Evolutionary conservation across 2,888 invertebrate species (phyloP).

Genomic region (Gasteruption jaculator): DNA sequence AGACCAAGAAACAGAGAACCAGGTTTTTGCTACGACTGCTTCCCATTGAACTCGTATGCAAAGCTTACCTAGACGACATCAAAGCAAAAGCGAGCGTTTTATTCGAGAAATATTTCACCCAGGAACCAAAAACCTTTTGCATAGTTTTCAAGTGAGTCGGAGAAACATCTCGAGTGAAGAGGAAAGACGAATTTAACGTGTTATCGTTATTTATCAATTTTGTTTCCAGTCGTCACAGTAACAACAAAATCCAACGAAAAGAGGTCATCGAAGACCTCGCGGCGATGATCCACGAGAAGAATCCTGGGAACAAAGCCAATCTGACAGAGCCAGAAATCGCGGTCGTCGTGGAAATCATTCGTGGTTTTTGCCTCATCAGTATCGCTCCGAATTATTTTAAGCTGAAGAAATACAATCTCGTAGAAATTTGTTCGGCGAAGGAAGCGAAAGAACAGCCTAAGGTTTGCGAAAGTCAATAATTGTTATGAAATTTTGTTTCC

Average conservation of each 20-base stretch:
- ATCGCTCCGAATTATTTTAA: conserved; percentile 75
- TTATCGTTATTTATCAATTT: conserved; percentile 14
- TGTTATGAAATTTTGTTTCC: too few species aligned
- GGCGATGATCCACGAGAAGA: conserved; percentile 63
- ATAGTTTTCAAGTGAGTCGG: conserved; percentile 68
- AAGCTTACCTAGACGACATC: conserved; percentile 74
- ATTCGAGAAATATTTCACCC: conserved; percentile 71
- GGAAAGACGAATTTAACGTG: conserved; percentile 7
- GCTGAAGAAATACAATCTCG: conserved; percentile 80
- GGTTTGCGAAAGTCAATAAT: too few species aligned
- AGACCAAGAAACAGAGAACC: conserved; percentile 67
- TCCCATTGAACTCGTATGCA: conserved; percentile 73
- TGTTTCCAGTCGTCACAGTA: conserved; percentile 63
- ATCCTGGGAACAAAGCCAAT: conserved; percentile 70
- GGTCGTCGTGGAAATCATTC: conserved; percentile 79
- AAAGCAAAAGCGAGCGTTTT: conserved; percentile 62
- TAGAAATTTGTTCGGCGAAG: conserved; percentile 60
- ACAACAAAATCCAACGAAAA: conserved; percentile 67
- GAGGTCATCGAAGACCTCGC: conserved; percentile 71
- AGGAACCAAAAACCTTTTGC: conserved; percentile 69
- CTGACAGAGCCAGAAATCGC: conserved; percentile 71
- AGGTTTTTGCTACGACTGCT: conserved; percentile 74
- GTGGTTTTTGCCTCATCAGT: conserved; percentile 73
- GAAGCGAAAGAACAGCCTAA: too few species aligned
- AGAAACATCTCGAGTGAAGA: conserved; percentile 3